Evolutionary conservation across 2,888 invertebrate genomes (phyloP), one percentile per base, ranked within the genome.

Genomic region (Drosophila quinaria): DNA sequence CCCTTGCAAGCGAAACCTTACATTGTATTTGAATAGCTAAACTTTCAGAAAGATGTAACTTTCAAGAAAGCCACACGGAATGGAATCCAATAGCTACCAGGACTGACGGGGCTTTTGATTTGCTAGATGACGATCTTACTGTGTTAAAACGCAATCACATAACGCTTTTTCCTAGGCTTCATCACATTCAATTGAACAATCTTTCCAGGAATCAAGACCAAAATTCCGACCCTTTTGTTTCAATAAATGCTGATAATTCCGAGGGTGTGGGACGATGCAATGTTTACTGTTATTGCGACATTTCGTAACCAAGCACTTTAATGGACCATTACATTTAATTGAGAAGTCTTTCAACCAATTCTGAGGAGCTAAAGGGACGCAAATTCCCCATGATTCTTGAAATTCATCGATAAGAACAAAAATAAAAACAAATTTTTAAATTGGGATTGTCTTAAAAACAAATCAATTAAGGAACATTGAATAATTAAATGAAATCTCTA

Each of bases 401-500:
- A 33, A 37, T 25, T 46, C 9, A 29, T 15, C 15, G 15, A 39
- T 17, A 15, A 3, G 1, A 39, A 15, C n/a, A 15, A 39, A 15
- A 3, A 39, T 8, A n/a, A 25, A 0, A 39, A 13, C 22, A 19
- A 35, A 50, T 19, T 44, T 29, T 52, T 42, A 52, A 51, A 50
- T 13, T 33, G 3, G 6, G 4, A 33, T 17, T 33, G 33, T 51
- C 17, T 42, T n/a, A 33, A 22, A 49, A 39, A 46, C 5, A 29
- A 67, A 39, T 58, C 19, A 66, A 73, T 31, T 59, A 49, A 70
- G 52, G 19, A 51, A 71, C 33, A 22, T 46, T 13, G 9, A 51
- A 41, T 25, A 9, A 29, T 19, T 4, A 29, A 29, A 31, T 29
- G 1, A 47, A 17, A 46, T 13, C 10, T 19, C 19, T 19, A 11